Evolutionary conservation across 1,140 invertebrate genomes (phyloP).

Genomic region (Fopius arisanus): DNA sequence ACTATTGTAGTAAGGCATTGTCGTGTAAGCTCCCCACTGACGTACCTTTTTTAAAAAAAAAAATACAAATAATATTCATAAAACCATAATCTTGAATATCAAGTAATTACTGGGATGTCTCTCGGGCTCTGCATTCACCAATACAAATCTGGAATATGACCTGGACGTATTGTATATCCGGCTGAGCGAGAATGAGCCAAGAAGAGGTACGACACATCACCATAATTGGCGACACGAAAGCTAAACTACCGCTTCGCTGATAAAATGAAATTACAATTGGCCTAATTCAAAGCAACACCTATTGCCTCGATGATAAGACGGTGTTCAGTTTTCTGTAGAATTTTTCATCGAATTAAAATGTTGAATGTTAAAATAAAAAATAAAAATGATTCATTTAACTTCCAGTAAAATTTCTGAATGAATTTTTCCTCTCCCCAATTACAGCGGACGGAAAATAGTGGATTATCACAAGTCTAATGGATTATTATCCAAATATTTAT

Average conservation of each 20-base stretch:
- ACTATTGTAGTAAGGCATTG: slow-evolving; percentile 58
- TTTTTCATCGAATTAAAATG: neutral
- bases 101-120: neutral
- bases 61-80: slow-evolving; percentile 8
- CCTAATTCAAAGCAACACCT: slow-evolving; percentile 37
- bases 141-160: slow-evolving; percentile 1
- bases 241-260: slow-evolving; percentile 31
- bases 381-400: too few relatives aligned
- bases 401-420: too few relatives aligned
- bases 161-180: slow-evolving; percentile 38
- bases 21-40: neutral
- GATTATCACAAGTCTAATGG: too few relatives aligned
- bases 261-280: slow-evolving; percentile 50
- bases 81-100: slow-evolving; percentile 10
- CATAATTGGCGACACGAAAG: slow-evolving; percentile 55
- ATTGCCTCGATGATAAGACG: neutral
- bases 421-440: too few relatives aligned
- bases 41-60: slow-evolving; percentile 37
- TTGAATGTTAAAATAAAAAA: too few relatives aligned
- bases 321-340: neutral
- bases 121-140: neutral
- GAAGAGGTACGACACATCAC: slow-evolving; percentile 35
- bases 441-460: too few relatives aligned
- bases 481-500: too few relatives aligned
- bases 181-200: slow-evolving; percentile 31